A percentile compares a stretch with the other conserved stretches of the same genome.
Conservation (phyloP, 2,888 invertebrate species). For the Torymus aiolomorphi region DNA sequence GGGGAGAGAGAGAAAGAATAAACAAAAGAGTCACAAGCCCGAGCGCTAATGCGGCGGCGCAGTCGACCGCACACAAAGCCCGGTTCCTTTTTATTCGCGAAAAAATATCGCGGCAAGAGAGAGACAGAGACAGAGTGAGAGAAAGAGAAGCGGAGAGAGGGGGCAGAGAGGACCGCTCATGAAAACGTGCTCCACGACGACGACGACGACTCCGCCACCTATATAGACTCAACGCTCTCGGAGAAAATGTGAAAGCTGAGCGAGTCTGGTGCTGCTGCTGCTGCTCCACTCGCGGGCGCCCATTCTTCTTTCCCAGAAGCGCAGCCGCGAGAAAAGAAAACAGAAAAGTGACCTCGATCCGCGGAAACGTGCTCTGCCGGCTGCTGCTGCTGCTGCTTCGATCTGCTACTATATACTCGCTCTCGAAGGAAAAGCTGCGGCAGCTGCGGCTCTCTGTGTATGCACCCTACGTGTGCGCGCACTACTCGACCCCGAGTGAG, state of each 20-base stretch:
- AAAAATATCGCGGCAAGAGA: conserved; percentile 33
- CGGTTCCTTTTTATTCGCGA: conserved; percentile 15
- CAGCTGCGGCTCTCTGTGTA: not conserved
- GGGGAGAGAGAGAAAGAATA: not conserved
- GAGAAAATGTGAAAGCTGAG: conserved; percentile 73
- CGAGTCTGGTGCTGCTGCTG: conserved; percentile 14
- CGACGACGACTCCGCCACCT: not conserved
- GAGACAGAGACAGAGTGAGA: not conserved
- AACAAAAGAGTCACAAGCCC: conserved; percentile 34
- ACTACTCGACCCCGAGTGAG: conserved; percentile 12
- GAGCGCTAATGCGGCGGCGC: conserved; percentile 8
- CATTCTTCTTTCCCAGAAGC: conserved; percentile 56
- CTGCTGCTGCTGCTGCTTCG: conserved; percentile 16
- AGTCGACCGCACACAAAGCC: conserved; percentile 23
- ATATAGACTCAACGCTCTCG: conserved; percentile 47
- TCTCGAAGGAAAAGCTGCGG: conserved; percentile 38
- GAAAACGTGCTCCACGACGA: conserved; percentile 30
- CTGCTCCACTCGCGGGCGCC: not conserved
- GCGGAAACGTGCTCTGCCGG: conserved; percentile 20
- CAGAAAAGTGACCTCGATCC: conserved; percentile 71
- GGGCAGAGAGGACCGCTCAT: not conserved
- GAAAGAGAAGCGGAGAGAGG: not conserved
- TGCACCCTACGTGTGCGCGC: too few species aligned
- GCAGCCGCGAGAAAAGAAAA: conserved; percentile 56
- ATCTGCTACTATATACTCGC: conserved; percentile 12